Conservation (phyloP, 1,140 invertebrate genomes). For the Drosophila miranda region DNA sequence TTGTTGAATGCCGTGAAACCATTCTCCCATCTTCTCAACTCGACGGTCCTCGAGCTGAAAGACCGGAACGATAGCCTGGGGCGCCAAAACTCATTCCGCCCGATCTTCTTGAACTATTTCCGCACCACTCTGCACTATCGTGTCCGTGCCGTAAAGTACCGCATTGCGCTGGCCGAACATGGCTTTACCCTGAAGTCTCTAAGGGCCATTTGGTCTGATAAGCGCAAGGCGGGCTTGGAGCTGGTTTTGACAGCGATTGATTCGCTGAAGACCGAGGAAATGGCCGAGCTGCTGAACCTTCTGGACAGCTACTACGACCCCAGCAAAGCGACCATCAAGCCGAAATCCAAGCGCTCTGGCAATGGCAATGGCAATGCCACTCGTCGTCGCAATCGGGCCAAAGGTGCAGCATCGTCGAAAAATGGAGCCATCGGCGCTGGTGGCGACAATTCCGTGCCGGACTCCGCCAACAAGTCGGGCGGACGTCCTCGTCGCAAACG, state of each 20-base stretch:
- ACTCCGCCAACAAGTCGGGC: conserved; percentile 64
- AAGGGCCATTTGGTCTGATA: conserved; percentile 71
- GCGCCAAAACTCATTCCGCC: conserved; percentile 85
- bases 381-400: conserved; percentile 63
- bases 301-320: conserved; percentile 89
- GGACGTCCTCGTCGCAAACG: conserved; percentile 60
- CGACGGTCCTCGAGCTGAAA: conserved; percentile 86
- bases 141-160: conserved; percentile 79
- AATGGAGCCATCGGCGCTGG: conserved; percentile 60
- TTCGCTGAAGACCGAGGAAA: conserved; percentile 84
- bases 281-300: conserved; percentile 87
- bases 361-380: no score
- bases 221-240: conserved; percentile 59
- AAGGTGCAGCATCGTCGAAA: conserved; percentile 14
- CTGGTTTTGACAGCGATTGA: conserved; percentile 60
- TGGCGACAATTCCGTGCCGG: conserved; percentile 71
- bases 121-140: conserved; percentile 80
- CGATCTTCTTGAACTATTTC: conserved; percentile 83
- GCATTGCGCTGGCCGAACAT: conserved; percentile 79
- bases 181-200: conserved; percentile 65
- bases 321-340: conserved; percentile 84
- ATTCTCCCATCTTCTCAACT: conserved; percentile 85
- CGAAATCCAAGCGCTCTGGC: conserved; percentile 55
- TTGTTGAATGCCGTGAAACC: conserved; percentile 85
- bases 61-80: conserved; percentile 86